Evolutionary conservation across 2,888 invertebrate species (phyloP).

Genomic region (Clepsis dumicolana): DNA sequence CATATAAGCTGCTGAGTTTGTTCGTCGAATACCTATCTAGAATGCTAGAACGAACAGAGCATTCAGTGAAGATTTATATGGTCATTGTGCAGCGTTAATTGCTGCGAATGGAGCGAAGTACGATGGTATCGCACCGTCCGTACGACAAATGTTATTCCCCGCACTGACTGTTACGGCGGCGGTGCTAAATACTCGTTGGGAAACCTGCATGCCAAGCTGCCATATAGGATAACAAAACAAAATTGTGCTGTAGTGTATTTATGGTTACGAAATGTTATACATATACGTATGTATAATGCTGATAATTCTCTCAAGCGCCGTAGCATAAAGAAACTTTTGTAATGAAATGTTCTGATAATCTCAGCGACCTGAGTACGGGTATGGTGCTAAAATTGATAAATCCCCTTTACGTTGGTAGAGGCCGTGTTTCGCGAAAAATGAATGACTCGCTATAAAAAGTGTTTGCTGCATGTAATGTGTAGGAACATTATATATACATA

Average conservation of each 20-base stretch:
- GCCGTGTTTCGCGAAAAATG: slow-evolving; percentile 54
- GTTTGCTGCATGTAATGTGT: slow-evolving; percentile 49
- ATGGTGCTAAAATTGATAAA: slow-evolving; percentile 56
- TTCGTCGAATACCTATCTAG: slow-evolving; percentile 61
- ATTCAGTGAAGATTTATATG: slow-evolving; percentile 82
- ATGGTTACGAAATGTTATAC: too few species aligned
- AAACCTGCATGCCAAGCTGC: slow-evolving; percentile 25
- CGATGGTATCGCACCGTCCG: slow-evolving; percentile 76
- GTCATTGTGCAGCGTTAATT: slow-evolving; percentile 84
- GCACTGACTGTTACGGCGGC: slow-evolving; percentile 56
- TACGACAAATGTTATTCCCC: slow-evolving; percentile 73
- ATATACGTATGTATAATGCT: slow-evolving; percentile 11
- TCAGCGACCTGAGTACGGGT: slow-evolving; percentile 46
- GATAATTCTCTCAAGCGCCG: slow-evolving; percentile 25
- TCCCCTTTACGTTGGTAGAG: slow-evolving; percentile 53
- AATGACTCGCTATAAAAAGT: slow-evolving; percentile 57
- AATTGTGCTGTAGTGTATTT: background rate
- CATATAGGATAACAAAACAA: slow-evolving; percentile 10
- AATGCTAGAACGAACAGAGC: slow-evolving; percentile 70
- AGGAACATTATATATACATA: too few species aligned
- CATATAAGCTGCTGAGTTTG: slow-evolving; percentile 57
- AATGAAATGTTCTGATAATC: slow-evolving; percentile 37
- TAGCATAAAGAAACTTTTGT: slow-evolving; percentile 25
- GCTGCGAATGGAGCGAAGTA: slow-evolving; percentile 79
- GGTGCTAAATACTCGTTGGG: slow-evolving; percentile 50